These are phyloP conservation scores for Cephus sareptanus DNA, from an alignment of 2,888 invertebrate genomes.

Conservation along the genomic window DNA sequence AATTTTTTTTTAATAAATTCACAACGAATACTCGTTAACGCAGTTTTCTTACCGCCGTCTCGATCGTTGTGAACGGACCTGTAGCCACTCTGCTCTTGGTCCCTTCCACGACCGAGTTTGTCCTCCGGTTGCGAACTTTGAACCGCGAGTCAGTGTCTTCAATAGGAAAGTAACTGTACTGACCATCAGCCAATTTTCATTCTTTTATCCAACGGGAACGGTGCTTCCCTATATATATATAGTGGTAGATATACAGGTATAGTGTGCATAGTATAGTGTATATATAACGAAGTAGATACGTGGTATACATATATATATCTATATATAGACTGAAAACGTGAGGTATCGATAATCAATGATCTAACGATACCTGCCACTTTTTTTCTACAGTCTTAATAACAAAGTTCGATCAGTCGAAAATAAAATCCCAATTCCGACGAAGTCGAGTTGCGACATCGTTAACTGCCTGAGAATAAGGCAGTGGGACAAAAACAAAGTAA, in stretches of 20 bases:
- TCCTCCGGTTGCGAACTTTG: conserved; percentile 48
- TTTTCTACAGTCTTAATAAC: background rate
- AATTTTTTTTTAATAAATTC: background rate
- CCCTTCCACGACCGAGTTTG: conserved; percentile 34
- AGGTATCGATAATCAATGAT: background rate
- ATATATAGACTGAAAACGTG: background rate
- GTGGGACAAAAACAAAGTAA: background rate
- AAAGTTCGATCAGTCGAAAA: background rate
- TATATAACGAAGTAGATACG: background rate
- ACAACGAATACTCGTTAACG: background rate
- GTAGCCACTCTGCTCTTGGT: conserved; percentile 24
- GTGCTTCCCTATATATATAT: conserved; percentile 19
- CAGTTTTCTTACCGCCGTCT: background rate
- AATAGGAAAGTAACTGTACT: conserved; percentile 46
- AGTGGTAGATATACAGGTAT: background rate
- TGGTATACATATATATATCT: no score
- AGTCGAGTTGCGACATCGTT: background rate
- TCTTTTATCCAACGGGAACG: conserved; percentile 39
- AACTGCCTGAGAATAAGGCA: background rate
- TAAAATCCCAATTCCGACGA: background rate
- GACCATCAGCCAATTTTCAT: conserved; percentile 53
- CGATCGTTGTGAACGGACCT: background rate
- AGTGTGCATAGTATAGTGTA: background rate
- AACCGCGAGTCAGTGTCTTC: conserved; percentile 34
- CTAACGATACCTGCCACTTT: background rate